These are phyloP conservation scores for Seira ritae DNA, from an alignment of 2,888 invertebrate species.

Conservation along the genomic window DNA sequence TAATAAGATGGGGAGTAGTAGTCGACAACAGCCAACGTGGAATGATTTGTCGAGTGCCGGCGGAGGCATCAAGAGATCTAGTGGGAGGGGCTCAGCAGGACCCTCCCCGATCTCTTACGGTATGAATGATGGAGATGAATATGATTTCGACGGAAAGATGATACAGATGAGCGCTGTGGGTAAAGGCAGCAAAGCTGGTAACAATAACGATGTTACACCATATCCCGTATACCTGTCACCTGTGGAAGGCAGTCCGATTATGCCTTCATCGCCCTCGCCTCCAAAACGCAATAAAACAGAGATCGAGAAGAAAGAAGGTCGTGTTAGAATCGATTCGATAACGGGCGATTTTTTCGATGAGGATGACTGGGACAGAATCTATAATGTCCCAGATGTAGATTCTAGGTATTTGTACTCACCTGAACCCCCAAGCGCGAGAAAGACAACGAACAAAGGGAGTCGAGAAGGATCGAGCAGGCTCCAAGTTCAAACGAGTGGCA, in stretches of 20 bases:
- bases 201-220: constrained; percentile 12
- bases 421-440: background rate
- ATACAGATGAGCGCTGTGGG: background rate
- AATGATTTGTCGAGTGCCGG: constrained; percentile 36
- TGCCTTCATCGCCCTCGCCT: background rate
- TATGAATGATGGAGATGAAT: constrained; percentile 7
- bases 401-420: constrained; percentile 33
- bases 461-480: background rate
- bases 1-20: constrained; percentile 27
- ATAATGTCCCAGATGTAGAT: constrained; percentile 33
- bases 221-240: constrained; percentile 45
- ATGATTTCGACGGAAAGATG: background rate
- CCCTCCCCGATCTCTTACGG: constrained; percentile 17
- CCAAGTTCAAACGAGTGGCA: background rate
- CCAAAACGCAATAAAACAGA: too few relatives aligned
- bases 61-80: too few relatives aligned
- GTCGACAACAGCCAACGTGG: constrained; percentile 25
- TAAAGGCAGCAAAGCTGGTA: background rate
- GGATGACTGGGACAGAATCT: constrained; percentile 51
- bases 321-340: too few relatives aligned
- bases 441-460: background rate
- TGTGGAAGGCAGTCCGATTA: constrained; percentile 25
- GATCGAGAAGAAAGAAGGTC: too few relatives aligned
- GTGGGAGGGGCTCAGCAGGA: constrained; percentile 10
- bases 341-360: constrained; percentile 2